phyloP scores from a whole-genome alignment of 1,140 invertebrate genomes.

The Oreohelix idahoensis region DNA sequence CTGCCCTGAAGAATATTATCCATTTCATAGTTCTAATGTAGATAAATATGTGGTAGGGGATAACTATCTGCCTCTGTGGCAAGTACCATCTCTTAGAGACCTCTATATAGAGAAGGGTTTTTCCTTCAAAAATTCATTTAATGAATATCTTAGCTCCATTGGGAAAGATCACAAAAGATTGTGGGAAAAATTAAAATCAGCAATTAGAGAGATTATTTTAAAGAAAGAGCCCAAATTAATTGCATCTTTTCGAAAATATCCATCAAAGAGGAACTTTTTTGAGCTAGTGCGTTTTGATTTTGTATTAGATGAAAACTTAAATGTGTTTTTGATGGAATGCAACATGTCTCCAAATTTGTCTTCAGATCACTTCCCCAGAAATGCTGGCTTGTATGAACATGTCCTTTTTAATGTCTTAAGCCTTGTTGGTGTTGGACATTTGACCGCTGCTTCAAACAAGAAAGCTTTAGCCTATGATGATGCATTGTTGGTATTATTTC shows the following conservation, averaged over 20 bases:
- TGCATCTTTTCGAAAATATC: slow-evolving; percentile 51
- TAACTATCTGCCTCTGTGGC: slow-evolving; percentile 95
- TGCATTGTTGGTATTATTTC: slow-evolving; percentile 83
- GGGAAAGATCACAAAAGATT: slow-evolving; percentile 82
- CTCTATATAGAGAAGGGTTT: slow-evolving; percentile 85
- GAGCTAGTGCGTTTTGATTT: slow-evolving; percentile 96
- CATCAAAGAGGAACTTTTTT: slow-evolving; percentile 84
- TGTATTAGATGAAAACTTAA: slow-evolving; percentile 89
- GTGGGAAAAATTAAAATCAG: slow-evolving; percentile 87
- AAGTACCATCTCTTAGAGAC: slow-evolving; percentile 85
- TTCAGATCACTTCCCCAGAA: slow-evolving; percentile 91
- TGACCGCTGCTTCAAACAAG: slow-evolving; percentile 71
- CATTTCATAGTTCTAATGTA: slow-evolving; percentile 85
- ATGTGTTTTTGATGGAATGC: slow-evolving; percentile 93
- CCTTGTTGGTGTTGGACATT: slow-evolving; percentile 81
- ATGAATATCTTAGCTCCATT: slow-evolving; percentile 82
- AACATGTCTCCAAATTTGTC: slow-evolving; percentile 99
- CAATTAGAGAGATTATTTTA: slow-evolving; percentile 83
- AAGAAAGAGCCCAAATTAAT: slow-evolving; percentile 81
- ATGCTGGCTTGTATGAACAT: slow-evolving; percentile 92
- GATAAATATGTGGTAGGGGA: slow-evolving; percentile 96
- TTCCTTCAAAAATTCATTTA: slow-evolving; percentile 90
- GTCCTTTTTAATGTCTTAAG: slow-evolving; percentile 89
- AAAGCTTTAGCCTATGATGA: slow-evolving; percentile 69
- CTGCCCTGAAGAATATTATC: slow-evolving; percentile 92